Conservation (phyloP, 1,140 invertebrate genomes). For the Tetragnatha versicolor region DNA sequence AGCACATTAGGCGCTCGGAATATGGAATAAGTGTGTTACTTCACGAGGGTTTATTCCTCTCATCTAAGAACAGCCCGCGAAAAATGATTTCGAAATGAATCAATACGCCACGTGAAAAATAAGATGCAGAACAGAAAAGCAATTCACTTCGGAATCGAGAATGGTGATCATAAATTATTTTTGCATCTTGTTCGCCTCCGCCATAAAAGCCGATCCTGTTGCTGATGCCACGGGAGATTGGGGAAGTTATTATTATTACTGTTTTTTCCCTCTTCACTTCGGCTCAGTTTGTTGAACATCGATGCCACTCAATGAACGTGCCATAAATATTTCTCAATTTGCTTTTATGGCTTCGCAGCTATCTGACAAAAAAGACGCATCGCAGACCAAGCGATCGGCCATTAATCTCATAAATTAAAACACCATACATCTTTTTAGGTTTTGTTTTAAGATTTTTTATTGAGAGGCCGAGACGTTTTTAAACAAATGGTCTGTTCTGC, state of each 20-base stretch:
- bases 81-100: conserved; percentile 51
- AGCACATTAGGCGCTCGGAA: too few relatives aligned
- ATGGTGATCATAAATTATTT: conserved; percentile 51
- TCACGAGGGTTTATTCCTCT: not conserved
- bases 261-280: too few relatives aligned
- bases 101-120: conserved; percentile 46
- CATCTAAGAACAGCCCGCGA: conserved; percentile 24
- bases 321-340: conserved; percentile 52
- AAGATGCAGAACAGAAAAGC: conserved; percentile 46
- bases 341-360: conserved; percentile 35
- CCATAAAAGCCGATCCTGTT: conserved; percentile 47
- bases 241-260: conserved; percentile 48
- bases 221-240: conserved; percentile 13
- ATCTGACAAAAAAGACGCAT: not conserved
- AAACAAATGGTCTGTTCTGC: too few relatives aligned
- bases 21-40: not conserved
- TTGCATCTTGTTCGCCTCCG: conserved; percentile 44
- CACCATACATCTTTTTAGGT: too few relatives aligned
- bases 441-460: too few relatives aligned
- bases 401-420: conserved; percentile 29
- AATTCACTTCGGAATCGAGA: conserved; percentile 41
- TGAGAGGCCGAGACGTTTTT: too few relatives aligned
- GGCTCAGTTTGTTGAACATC: not conserved
- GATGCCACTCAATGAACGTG: conserved; percentile 34
- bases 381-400: not conserved